Conservation (phyloP, 2,113 vertebrate genomes). For the Campylomormyrus numenius region DNA sequence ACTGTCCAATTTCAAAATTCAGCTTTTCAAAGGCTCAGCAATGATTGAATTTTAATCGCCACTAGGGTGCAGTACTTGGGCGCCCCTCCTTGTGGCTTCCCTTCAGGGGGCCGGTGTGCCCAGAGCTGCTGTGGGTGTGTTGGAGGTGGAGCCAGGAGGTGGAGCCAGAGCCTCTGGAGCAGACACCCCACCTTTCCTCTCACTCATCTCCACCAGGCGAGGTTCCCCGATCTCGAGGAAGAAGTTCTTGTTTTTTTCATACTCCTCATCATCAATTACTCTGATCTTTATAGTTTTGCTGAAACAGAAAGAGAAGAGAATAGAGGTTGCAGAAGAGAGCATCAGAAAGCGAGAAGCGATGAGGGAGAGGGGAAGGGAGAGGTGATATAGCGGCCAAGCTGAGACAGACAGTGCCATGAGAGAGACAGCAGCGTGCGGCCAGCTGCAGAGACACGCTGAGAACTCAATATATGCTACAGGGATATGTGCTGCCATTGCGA, state of each 20-base stretch:
- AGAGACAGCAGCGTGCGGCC: not conserved
- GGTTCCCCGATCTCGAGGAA: constrained; percentile 91
- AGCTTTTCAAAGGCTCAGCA: not conserved
- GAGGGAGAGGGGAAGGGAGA: constrained; percentile 27
- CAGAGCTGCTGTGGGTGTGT: not conserved
- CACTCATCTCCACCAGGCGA: constrained; percentile 93
- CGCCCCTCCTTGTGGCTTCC: constrained; percentile 8
- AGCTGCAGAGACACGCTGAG: not conserved
- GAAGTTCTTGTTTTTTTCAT: constrained; percentile 99
- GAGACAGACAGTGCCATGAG: not conserved
- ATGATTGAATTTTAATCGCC: not conserved
- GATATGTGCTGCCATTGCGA: not conserved
- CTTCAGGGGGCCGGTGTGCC: not conserved
- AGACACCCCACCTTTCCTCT: constrained; percentile 89
- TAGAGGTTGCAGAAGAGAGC: constrained; percentile 48
- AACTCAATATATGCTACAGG: not conserved
- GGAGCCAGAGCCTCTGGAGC: constrained; percentile 46
- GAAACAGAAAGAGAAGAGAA: constrained; percentile 74
- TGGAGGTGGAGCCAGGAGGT: constrained; percentile 42
- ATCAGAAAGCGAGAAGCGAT: constrained; percentile 16
- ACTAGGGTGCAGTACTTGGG: not conserved
- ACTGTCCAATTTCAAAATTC: not conserved
- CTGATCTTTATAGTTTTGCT: constrained; percentile 93
- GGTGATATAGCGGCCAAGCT: not conserved
- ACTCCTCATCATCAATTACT: constrained; percentile 96